Percentiles rank a stretch among this genome's conserved stretches.
These are phyloP conservation scores for Agrotis puta DNA, from an alignment of 2,888 invertebrate species.

Conservation along the genomic window DNA sequence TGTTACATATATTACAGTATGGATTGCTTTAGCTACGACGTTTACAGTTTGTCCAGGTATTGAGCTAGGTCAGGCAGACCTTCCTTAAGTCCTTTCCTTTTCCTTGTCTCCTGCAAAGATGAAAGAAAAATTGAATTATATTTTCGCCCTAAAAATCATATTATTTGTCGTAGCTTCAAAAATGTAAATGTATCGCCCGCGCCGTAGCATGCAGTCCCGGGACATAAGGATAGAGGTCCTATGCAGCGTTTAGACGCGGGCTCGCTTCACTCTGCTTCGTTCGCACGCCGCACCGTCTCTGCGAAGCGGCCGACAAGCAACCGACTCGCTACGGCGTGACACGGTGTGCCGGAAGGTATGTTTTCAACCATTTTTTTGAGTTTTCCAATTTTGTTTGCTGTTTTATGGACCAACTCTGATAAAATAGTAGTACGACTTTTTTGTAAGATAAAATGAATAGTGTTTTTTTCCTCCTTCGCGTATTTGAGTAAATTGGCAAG, in stretches of 20 bases:
- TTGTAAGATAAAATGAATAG: too few relatives aligned
- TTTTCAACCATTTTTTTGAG: background rate
- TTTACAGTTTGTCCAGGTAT: constrained; percentile 99
- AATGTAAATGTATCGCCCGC: constrained; percentile 82
- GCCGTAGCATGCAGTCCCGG: constrained; percentile 92
- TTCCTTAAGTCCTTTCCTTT: constrained; percentile 99
- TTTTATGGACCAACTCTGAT: too few relatives aligned
- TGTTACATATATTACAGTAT: constrained; percentile 88
- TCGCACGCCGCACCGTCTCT: constrained; percentile 84
- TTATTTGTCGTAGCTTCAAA: background rate
- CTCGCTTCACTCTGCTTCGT: constrained; percentile 91
- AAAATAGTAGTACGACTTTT: too few relatives aligned
- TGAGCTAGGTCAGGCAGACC: constrained; percentile 98
- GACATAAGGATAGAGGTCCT: constrained; percentile 96
- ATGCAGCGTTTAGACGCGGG: constrained; percentile 92
- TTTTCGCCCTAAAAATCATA: background rate
- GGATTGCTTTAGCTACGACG: constrained; percentile 86
- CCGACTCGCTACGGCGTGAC: constrained; percentile 79
- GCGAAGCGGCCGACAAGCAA: constrained; percentile 82
- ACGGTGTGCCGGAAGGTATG: constrained; percentile 75
- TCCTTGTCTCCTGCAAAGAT: constrained; percentile 95
- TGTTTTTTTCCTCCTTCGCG: too few relatives aligned
- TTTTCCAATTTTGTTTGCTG: too few relatives aligned
- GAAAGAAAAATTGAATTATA: constrained; percentile 43
- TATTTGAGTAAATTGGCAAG: too few relatives aligned